Conservation (phyloP, 2,888 invertebrate genomes). For the Uloborus plumipes region DNA sequence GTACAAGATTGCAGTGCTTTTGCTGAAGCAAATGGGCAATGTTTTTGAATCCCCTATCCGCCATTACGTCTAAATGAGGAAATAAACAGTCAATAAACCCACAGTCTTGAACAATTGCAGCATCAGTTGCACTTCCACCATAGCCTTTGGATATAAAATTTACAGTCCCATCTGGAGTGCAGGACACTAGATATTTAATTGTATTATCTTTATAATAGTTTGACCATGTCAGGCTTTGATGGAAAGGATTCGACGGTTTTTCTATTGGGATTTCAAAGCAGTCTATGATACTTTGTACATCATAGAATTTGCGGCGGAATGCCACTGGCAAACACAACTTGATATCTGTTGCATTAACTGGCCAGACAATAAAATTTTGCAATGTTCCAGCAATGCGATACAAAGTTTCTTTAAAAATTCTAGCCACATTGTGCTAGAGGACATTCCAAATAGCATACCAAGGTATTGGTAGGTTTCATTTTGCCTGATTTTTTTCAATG, state of each 20-base stretch:
- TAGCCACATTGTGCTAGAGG: too few species aligned
- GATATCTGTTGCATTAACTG: background rate
- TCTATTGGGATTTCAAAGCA: slow-evolving; percentile 71
- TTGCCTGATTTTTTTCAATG: too few species aligned
- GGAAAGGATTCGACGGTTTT: slow-evolving; percentile 69
- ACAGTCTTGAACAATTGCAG: slow-evolving; percentile 56
- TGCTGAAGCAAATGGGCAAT: background rate
- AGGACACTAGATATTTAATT: slow-evolving; percentile 69
- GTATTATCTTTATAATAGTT: slow-evolving; percentile 67
- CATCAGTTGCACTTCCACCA: slow-evolving; percentile 69
- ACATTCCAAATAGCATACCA: too few species aligned
- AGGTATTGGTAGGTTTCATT: too few species aligned
- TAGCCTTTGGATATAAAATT: slow-evolving; percentile 70
- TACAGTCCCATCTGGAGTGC: slow-evolving; percentile 69
- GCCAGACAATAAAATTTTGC: too few species aligned
- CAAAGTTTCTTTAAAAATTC: too few species aligned
- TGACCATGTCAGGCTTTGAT: slow-evolving; percentile 70
- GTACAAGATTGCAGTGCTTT: background rate
- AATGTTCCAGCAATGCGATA: too few species aligned
- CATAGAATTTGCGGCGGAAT: slow-evolving; percentile 12
- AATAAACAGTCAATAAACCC: slow-evolving; percentile 54
- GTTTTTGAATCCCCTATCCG: slow-evolving; percentile 66
- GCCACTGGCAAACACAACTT: slow-evolving; percentile 8
- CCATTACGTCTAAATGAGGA: slow-evolving; percentile 65
- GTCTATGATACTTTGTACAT: slow-evolving; percentile 69